Evolutionary conservation across 23 tunicate genomes (phyloP), one percentile per base, ranked within the genome.

Genomic region (Styela plicata): DNA sequence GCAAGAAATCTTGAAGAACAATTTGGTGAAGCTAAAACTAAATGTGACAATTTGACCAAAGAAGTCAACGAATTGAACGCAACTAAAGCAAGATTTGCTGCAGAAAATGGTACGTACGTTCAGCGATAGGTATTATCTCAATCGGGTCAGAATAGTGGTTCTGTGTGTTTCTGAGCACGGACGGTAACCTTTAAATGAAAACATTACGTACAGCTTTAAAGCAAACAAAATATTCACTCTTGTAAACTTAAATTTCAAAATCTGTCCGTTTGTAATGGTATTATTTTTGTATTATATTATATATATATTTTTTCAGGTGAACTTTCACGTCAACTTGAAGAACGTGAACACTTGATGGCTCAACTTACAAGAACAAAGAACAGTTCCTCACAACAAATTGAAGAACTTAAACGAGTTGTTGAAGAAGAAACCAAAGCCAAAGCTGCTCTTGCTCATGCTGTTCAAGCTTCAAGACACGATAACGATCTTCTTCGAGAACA

Each of bases 341-440:
- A 94, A 34, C 87, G 89, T 70, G 93, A 94, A 67, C 94, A 88
- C 85, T 80, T 94, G 84, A 88, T 94, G 97, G 90, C 89, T 13
- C 85, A 82, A 29, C 85, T 82, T 29, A 82, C 79, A 19, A 83
- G 85, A 1, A 34, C 74, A 7, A 82, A 82, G 82, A 82, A 82
- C 85, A 68, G 79, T 71, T 71, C 75, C 25, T 69, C 79, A 18
- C 98, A 94, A 75, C 90, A 88, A 73, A 88, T 87, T 63, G 98
- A 94, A 64, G 98, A 94, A 69, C 36, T 94, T 63, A 88, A 88
- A 70, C 84, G 98, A 74, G 89, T 82, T 7, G 83, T 94, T 77
- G 95, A 89, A 22, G 85, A 82, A 31, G 85, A 82, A 61, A 34
- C 82, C 69, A 76, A 84, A 35, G 82, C 74, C 63, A 85, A 80